phyloP scores from a whole-genome alignment of 2,888 invertebrate species.

The Tachina lurida region DNA sequence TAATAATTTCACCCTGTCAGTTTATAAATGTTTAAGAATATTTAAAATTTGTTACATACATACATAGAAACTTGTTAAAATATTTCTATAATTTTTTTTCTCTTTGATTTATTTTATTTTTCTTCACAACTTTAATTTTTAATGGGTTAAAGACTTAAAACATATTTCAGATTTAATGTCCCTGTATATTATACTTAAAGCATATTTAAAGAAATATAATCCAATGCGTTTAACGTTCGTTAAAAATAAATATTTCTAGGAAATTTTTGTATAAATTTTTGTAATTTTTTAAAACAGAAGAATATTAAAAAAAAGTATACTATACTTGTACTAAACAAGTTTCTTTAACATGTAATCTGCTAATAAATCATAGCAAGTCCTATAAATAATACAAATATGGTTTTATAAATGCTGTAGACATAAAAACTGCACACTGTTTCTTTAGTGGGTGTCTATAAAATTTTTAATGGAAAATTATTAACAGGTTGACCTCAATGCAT shows the following conservation, averaged over 20 bases:
- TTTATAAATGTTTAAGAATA: too few relatives aligned
- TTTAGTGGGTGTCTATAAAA: conserved; percentile 65
- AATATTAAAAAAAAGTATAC: conserved; percentile 21
- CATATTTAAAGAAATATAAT: conserved; percentile 18
- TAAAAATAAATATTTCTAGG: conserved; percentile 38
- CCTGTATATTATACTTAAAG: conserved; percentile 2
- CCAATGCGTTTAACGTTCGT: not conserved
- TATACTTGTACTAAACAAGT: conserved; percentile 49
- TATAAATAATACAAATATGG: conserved; percentile 53
- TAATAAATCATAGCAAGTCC: conserved; percentile 67
- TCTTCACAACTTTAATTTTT: not conserved
- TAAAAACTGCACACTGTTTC: conserved; percentile 36
- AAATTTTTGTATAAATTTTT: conserved; percentile 32
- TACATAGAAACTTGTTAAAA: too few relatives aligned
- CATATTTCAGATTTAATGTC: conserved; percentile 27
- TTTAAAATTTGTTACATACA: too few relatives aligned
- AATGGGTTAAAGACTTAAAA: conserved; percentile 40
- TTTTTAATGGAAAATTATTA: conserved; percentile 16
- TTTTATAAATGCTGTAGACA: not conserved
- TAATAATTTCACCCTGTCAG: too few relatives aligned
- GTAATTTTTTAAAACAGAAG: conserved; percentile 17
- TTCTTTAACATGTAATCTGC: conserved; percentile 66
- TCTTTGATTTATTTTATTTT: too few relatives aligned
- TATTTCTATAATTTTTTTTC: too few relatives aligned
- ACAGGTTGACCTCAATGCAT: too few relatives aligned